Evolutionary conservation across 1,140 invertebrate species (phyloP).

Genomic region (Platorchestia sp.): DNA sequence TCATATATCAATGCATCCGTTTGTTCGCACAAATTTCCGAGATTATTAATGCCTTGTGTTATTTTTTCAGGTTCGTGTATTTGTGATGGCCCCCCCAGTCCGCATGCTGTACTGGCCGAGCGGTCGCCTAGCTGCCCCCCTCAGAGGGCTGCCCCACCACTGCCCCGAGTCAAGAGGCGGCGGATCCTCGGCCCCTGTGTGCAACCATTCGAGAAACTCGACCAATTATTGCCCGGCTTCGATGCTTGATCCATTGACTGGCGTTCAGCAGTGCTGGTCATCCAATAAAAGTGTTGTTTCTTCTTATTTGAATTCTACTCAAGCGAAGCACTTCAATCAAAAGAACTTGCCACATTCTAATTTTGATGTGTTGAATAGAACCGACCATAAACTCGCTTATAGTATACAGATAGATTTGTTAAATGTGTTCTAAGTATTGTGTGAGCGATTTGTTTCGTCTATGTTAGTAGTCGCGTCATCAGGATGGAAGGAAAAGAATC

Average conservation of each 20-base stretch:
- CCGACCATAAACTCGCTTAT: constrained; percentile 10
- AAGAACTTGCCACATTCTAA: background rate
- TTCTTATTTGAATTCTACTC: background rate
- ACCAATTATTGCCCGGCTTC: background rate
- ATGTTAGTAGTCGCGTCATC: background rate
- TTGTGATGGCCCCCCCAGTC: constrained; percentile 46
- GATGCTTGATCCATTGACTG: constrained; percentile 6
- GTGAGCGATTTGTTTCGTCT: background rate
- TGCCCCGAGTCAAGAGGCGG: constrained; percentile 45
- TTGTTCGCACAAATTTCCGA: background rate
- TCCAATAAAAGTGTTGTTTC: background rate
- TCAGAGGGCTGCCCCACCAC: constrained; percentile 22
- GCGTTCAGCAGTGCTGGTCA: background rate
- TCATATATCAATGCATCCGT: background rate
- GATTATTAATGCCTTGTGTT: background rate
- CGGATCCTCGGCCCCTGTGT: background rate
- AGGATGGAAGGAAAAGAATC: background rate
- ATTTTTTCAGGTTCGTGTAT: constrained; percentile 37
- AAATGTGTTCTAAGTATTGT: constrained; percentile 2
- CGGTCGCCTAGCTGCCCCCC: constrained; percentile 13
- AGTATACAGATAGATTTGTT: background rate
- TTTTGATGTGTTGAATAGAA: constrained; percentile 41
- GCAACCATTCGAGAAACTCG: constrained; percentile 19
- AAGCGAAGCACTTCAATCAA: background rate
- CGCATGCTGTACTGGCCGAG: constrained; percentile 45